Evolutionary conservation across 2,888 invertebrate species (phyloP), one percentile per base, ranked within the genome.

Genomic region (Drosophila eohydei): DNA sequence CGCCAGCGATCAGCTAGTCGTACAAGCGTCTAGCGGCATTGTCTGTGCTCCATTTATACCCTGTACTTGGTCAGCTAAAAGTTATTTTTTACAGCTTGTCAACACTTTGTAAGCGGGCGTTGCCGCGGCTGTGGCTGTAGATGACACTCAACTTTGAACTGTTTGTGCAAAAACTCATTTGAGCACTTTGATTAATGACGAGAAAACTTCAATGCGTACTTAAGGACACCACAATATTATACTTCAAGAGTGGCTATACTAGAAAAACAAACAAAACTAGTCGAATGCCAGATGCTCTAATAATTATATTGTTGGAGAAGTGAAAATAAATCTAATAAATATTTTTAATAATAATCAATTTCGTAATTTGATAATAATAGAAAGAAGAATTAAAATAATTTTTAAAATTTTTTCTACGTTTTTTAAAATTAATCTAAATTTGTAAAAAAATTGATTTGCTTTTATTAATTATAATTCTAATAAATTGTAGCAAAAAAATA

Each of bases 151-250:
- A 51, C 74, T 52, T 41, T 44, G 50, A 61, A 56, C 66, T 68
- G 41, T 58, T 69, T 30, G 69, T 26, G 44, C 11, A 26, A 52
- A 46, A 57, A 30, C 50, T 66, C 79, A 75, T 74, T 86, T 72
- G 66, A 88, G 61, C 34, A 71, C 44, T 61, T 69, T 85, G 88
- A 87, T 85, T 84, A 89, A 85, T 87, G 89, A 62, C 36, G 7
- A 54, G 9, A 36, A 48, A 28, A 52, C 28, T 59, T 50, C 36
- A 30, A 51, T 46, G 28, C 34, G 12, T 41, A 54, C 32, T 38
- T 34, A 52, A 56, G 36, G 50, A 55, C 16, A 16, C 11, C 26
- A 34, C 34, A 36, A 57, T 68, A 32, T 7, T n/a, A 30, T 34
- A 63, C 16, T 11, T 50, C 48, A 32, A 9, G 5, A 32, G 8